Conservation (phyloP, 2,888 invertebrate genomes). For the Tachystola acroxantha region DNA sequence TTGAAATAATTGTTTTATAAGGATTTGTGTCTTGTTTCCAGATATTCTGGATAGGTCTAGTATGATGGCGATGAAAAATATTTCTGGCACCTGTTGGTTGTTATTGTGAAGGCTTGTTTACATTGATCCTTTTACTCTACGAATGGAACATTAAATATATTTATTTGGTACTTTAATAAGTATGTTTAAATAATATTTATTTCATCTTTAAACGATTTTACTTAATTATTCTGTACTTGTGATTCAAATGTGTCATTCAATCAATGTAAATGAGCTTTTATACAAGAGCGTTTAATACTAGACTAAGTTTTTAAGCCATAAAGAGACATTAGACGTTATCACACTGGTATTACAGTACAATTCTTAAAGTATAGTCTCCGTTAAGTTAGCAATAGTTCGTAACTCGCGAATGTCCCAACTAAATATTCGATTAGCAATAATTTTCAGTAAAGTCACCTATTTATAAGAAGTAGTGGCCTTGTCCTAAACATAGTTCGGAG, state of each 20-base stretch:
- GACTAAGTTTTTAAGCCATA: background rate
- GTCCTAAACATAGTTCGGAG: conserved; percentile 12
- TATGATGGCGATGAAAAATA: background rate
- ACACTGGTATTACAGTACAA: conserved; percentile 1
- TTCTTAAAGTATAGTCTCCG: conserved; percentile 1
- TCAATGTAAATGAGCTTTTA: no score
- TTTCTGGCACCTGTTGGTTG: no score
- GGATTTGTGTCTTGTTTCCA: background rate
- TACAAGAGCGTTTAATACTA: background rate
- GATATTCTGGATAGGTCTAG: background rate
- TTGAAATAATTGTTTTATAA: conserved; percentile 4
- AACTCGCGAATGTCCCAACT: conserved; percentile 6
- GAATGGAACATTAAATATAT: no score
- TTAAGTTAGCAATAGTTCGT: conserved; percentile 3
- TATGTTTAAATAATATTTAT: no score
- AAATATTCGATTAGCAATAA: conserved; percentile 20
- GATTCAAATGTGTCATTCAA: no score
- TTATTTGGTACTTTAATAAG: no score
- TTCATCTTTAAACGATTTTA: no score
- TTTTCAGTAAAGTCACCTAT: conserved; percentile 17
- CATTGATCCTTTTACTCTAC: no score
- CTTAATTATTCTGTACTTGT: no score
- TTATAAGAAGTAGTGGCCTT: conserved; percentile 21
- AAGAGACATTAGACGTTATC: background rate
- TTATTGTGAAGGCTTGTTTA: no score